Evolutionary conservation across 30 jellyfish, hydroid and myxozoan species (phyloP).

Genomic region (Pseudorhiza aurosa): DNA sequence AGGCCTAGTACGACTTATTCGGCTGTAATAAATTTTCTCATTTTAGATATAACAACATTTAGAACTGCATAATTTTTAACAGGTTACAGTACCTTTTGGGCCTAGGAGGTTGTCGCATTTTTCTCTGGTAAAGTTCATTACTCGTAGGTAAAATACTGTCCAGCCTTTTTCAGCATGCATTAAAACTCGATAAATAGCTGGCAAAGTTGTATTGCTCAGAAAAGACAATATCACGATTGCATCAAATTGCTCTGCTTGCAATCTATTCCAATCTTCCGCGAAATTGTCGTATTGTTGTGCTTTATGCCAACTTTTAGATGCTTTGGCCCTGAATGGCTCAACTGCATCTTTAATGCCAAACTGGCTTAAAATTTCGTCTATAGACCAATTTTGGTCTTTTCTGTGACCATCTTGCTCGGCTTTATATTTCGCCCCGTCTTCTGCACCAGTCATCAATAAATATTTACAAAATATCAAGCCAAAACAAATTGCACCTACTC

Average conservation of each 20-base stretch:
- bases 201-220: conserved; percentile 47
- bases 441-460: background rate
- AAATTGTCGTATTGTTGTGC: conserved; percentile 34
- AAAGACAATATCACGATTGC: conserved; percentile 23
- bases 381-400: background rate
- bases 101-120: conserved; percentile 60
- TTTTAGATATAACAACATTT: too few relatives aligned
- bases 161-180: conserved; percentile 13
- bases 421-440: background rate
- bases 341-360: background rate
- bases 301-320: conserved; percentile 6
- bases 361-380: background rate
- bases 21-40: background rate
- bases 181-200: conserved; percentile 4
- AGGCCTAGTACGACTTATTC: background rate
- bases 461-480: background rate
- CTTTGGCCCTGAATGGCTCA: background rate
- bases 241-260: conserved; percentile 25
- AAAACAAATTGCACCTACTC: background rate
- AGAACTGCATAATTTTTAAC: background rate
- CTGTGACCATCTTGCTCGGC: background rate
- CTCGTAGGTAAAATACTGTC: background rate
- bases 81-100: conserved; percentile 25
- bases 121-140: conserved; percentile 43
- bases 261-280: conserved; percentile 32